Percentiles rank a stretch among this genome's conserved stretches.
phyloP scores from a whole-genome alignment of 2,888 invertebrate species.

The Catocala fraxini region DNA sequence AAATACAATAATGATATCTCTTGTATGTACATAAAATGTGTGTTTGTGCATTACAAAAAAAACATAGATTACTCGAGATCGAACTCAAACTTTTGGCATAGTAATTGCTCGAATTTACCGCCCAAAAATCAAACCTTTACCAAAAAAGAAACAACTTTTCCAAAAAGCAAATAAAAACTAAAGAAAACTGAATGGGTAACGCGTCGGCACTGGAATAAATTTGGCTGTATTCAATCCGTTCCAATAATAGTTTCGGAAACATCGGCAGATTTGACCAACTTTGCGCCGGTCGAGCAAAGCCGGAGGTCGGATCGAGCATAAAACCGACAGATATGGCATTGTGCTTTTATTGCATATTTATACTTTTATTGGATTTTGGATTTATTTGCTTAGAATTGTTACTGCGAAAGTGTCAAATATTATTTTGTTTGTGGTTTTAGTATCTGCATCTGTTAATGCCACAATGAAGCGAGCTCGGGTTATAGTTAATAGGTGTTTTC shows the following conservation, averaged over 20 bases:
- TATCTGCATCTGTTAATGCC: too few relatives aligned
- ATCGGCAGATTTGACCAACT: conserved; percentile 62
- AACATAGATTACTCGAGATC: too few relatives aligned
- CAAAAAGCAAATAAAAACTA: conserved; percentile 8
- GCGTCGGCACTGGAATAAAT: conserved; percentile 50
- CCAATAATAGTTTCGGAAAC: conserved; percentile 50
- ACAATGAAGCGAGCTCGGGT: too few relatives aligned
- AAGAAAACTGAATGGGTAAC: conserved; percentile 35
- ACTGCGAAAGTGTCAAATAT: not conserved
- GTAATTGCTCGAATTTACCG: too few relatives aligned
- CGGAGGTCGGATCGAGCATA: conserved; percentile 29
- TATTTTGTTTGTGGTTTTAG: too few relatives aligned
- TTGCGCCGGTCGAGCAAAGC: conserved; percentile 53
- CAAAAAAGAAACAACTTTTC: conserved; percentile 11
- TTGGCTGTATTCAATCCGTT: conserved; percentile 53
- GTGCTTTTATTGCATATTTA: conserved; percentile 19
- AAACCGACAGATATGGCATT: conserved; percentile 38
- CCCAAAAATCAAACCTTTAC: not conserved
- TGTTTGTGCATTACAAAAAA: too few relatives aligned
- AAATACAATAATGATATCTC: too few relatives aligned
- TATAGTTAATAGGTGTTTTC: too few relatives aligned
- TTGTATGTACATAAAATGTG: too few relatives aligned
- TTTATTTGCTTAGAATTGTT: conserved; percentile 11
- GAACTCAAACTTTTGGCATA: too few relatives aligned
- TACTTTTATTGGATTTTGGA: conserved; percentile 14